phyloP scores from a whole-genome alignment of 2,888 invertebrate genomes.

The Rhamnusium bicolor region DNA sequence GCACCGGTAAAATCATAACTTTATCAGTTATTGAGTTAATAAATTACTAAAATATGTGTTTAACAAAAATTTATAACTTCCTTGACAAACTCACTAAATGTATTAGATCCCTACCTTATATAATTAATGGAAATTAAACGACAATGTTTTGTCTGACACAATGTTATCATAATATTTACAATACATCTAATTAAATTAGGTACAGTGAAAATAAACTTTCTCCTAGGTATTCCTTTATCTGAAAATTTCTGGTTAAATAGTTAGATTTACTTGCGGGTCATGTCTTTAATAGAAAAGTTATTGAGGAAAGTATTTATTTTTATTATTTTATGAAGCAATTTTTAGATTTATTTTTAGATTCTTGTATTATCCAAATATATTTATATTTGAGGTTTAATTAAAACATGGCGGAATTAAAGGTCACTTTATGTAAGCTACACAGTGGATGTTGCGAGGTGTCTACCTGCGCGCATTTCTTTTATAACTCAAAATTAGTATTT shows the following conservation, averaged over 20 bases:
- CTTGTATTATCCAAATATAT: conserved; percentile 15
- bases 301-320: conserved; percentile 24
- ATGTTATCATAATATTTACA: conserved; percentile 14
- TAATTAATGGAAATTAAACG: neutral
- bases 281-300: conserved; percentile 1
- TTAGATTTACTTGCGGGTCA: neutral
- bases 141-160: conserved; percentile 2
- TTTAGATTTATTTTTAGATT: conserved; percentile 15
- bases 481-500: too few relatives aligned
- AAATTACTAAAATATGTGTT: conserved; percentile 1
- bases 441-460: too few relatives aligned
- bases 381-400: neutral
- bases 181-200: neutral
- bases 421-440: too few relatives aligned
- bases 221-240: neutral
- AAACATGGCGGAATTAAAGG: too few relatives aligned
- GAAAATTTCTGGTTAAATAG: neutral
- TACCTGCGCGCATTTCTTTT: too few relatives aligned
- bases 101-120: neutral
- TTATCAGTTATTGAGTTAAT: neutral
- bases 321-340: conserved; percentile 14
- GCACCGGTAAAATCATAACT: neutral
- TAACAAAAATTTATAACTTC: conserved; percentile 2
- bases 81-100: neutral
- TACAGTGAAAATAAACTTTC: neutral